Base-by-base conservation (phyloP, 1,140 invertebrate species). In the Cyclargus thomasi region DNA sequence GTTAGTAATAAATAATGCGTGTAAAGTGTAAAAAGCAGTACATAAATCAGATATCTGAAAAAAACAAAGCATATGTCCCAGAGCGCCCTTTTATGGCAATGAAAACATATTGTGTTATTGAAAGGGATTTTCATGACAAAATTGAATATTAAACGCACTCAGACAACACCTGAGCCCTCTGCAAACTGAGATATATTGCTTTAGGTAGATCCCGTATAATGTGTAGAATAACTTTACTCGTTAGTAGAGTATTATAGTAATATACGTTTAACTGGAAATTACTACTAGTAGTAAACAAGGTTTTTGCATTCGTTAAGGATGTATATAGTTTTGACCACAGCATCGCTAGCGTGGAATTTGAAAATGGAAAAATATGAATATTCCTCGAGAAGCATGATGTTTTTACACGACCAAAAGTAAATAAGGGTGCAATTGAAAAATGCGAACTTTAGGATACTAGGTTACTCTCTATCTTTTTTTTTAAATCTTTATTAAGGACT, bases 71-170 rank as follows among this genome's bases (percentile, higher is more conserved):
- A n/a, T 22, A 59, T 16, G n/a, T n/a, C n/a, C 23, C 14, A 5
- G 6, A 29, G 10, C 7, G 16, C 16, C 14, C 59, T 62, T 47
- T 47, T 47, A 47, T 3, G 10, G 10, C 39, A 47, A 47, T 47
- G 39, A 47, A 47, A 47, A 47, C 39, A 47, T 47, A 47, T 47
- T 47, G 39, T 47, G 39, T 14, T 47, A 47, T 47, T 47, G 39
- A 47, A 47, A 47, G 39, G 39, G 39, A 47, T 47, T 47, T 47
- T 47, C 39, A 8, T 47, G 14, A 11, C 14, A 16, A 47, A 47
- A 47, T 47, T 47, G 39, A 47, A 47, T 47, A 47, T 47, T 47
- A 47, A 47, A 47, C 39, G 39, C 3, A 47, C 39, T 16, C 10
- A 16, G 39, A 11, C 0, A 47, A 47, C 39, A 47, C 39, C 39